Evolutionary conservation across 2,888 invertebrate genomes (phyloP), one percentile per base, ranked within the genome.

Genomic region (Athetis lepigone): DNA sequence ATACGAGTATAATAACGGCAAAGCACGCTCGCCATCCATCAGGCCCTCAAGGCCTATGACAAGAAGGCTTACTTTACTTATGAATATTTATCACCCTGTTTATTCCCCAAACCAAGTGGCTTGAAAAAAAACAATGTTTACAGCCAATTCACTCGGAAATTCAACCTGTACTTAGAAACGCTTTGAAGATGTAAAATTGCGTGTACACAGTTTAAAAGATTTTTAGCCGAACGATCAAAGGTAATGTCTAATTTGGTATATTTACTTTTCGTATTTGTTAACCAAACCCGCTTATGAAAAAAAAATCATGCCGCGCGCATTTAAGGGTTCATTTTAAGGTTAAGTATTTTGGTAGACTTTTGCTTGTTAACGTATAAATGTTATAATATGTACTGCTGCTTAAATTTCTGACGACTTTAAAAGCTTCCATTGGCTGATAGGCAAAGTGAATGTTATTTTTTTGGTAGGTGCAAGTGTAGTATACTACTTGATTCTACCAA

Each of bases 31-130:
- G 81, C 90, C 88, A 94, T 94, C 92, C 90, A 92, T 93, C 94
- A 94, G 86, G 86, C 87, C 89, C 88, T 87, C 88, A 85, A 86
- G 90, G 88, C 85, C 90, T 90, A 90, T 90, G 91, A 93, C 92
- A 92, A 91, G 90, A 89, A 90, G 92, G 91, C 91, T 92, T 92
- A 91, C 89, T 88, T 85, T 81, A 77, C 86, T 92, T 87, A 93
- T 94, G 92, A 92, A 93, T 93, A 93, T 93, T 92, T 91, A 93
- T 90, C 85, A 79, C 84, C 72, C 81, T 89, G 89, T 89, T 90
- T 91, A 91, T 90, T 85, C 82, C 82, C 75, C 71, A 82, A 87
- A 85, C 85, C 81, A 82, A 84, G 83, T 82, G 82, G 75, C 80
- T 83, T 77, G 79, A 83, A 85, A 84, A 83, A 83, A 85, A 85